A percentile compares a stretch with the other conserved stretches of the same genome.
phyloP scores from a whole-genome alignment of 2,888 invertebrate species.

The Lymantria dispar region DNA sequence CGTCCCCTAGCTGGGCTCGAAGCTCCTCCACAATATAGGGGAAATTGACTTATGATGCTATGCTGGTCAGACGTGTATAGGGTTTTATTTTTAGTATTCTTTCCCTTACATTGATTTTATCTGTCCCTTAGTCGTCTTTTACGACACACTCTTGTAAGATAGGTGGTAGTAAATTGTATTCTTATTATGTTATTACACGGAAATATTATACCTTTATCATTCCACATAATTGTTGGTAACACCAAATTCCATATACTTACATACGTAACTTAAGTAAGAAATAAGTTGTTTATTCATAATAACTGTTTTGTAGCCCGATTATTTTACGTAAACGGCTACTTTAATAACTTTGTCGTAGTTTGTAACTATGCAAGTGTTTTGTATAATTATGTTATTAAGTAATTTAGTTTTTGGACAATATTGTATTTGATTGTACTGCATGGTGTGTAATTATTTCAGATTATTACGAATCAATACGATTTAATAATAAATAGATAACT shows the following conservation, averaged over 20 bases:
- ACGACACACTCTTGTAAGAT: no score
- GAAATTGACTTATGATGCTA: no score
- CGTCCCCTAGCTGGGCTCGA: no score
- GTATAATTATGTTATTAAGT: constrained; percentile 21
- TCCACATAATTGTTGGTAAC: background rate
- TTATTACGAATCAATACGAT: background rate
- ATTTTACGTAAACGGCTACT: background rate
- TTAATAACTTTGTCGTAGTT: background rate
- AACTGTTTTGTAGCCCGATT: constrained; percentile 1
- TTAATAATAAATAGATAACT: no score
- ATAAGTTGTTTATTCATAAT: constrained; percentile 5
- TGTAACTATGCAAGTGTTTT: background rate
- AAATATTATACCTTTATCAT: background rate
- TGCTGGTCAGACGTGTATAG: no score
- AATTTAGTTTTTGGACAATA: constrained; percentile 13
- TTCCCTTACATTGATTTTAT: no score
- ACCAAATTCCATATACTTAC: background rate
- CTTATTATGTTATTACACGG: background rate
- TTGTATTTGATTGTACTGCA: constrained; percentile 3
- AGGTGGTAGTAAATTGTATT: no score
- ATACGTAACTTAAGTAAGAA: background rate
- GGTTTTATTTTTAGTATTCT: no score
- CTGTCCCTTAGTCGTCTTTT: no score
- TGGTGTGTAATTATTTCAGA: background rate
- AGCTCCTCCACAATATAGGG: no score